Evolutionary conservation across 2,888 invertebrate genomes (phyloP), one percentile per base, ranked within the genome.

Genomic region (Meliscaeva auricollis): DNA sequence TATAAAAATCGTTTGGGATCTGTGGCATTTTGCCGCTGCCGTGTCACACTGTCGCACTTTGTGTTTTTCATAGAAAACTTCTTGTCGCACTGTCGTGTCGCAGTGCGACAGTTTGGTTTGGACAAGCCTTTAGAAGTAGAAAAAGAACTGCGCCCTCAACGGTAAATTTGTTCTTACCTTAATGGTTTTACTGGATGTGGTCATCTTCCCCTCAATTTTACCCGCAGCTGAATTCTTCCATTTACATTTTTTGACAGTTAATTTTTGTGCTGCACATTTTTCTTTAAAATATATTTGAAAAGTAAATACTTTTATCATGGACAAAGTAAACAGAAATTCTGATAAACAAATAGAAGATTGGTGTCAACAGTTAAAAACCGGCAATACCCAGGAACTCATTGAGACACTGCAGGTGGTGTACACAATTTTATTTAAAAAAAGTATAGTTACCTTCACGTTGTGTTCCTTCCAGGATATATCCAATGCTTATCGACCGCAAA

Each of bases 401-500:
- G 44, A 15, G 26, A 56, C 56, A 1, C 30, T 70, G 44, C 70
- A 70, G 70, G 70, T 69, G 9, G 35, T 35, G 35, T 35, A 35
- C 9, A 35, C 35, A 35, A 9, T 6, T 9, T 38, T 3, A 9
- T 9, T 38, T 9, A 38, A 7, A 3, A 38, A 38, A 38, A 38
- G 3, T 9, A 5, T 38, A 38, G 38, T 13, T 11, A 38, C 2
- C 13, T 30, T 48, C n/a, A n/a, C n/a, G n/a, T n/a, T n/a, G n/a
- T 44, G n/a, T 52, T 44, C 2, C 17, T 56, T 64, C 15, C 9
- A 84, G 84, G 84, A 84, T 9, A 84, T 84, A 46, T 84, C 84
- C n/a, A 84, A 84, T 26, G 52, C 66, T 3, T 84, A 76, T 41
- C 66, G 60, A 1, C 75, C 72, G 1, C 20, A 8, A 0, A 35